A percentile compares a stretch with the other conserved stretches of the same genome.
phyloP scores from a whole-genome alignment of 37 sponge, comb jelly and placozoan species.

The Lycopodina hypogea region DNA sequence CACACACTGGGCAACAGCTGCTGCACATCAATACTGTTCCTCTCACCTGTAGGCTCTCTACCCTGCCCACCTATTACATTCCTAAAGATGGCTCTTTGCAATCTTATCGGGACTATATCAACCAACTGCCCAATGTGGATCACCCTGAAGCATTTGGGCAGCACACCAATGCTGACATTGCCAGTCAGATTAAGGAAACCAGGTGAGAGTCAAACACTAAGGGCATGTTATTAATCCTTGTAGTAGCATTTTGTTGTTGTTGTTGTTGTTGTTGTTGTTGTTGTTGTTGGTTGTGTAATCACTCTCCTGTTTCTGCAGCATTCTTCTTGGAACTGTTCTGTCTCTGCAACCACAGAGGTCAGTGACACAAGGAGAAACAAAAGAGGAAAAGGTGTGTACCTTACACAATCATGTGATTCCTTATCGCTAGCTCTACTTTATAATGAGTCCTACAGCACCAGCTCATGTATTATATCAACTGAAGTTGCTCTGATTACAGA shows the following conservation, averaged over 20 bases:
- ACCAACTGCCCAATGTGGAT: conserved; percentile 87
- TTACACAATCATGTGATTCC: no score
- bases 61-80: conserved; percentile 89
- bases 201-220: conserved; percentile 22
- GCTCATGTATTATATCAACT: no score
- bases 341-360: conserved; percentile 98
- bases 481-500: no score
- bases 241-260: not conserved
- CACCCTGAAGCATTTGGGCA: conserved; percentile 99
- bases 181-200: conserved; percentile 99
- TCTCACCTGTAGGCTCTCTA: conserved; percentile 58
- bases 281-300: not conserved
- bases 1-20: no score
- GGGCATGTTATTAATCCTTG: no score
- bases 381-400: conserved; percentile 87
- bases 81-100: conserved; percentile 95
- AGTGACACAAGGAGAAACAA: conserved; percentile 84
- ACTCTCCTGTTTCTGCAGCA: conserved; percentile 31
- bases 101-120: conserved; percentile 88
- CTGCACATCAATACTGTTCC: no score
- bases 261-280: not conserved
- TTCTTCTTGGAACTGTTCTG: conserved; percentile 90
- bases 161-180: conserved; percentile 99
- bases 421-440: no score
- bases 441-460: no score